Conservation (phyloP, 2,113 vertebrate genomes). For the Meriones unguiculatus region DNA sequence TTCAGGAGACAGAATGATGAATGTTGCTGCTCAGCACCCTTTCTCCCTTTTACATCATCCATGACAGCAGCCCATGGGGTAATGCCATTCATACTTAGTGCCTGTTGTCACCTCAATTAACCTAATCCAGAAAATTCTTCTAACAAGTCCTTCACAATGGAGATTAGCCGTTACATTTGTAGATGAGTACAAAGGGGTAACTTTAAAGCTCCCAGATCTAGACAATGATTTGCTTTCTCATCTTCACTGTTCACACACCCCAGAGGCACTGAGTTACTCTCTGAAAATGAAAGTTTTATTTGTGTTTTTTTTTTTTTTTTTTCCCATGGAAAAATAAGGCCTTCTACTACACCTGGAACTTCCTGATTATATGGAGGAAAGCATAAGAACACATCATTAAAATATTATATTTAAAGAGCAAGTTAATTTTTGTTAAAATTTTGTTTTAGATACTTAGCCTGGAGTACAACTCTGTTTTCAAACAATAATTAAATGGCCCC, state of each 20-base stretch:
- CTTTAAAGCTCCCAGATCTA: background rate
- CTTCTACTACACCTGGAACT: constrained; percentile 12
- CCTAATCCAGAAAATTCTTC: background rate
- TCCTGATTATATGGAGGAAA: constrained; percentile 48
- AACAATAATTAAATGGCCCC: constrained; percentile 60
- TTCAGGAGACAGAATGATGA: background rate
- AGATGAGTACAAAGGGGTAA: background rate
- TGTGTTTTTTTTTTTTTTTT: background rate
- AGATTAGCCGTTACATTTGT: background rate
- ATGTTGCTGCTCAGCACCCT: background rate
- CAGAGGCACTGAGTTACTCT: background rate
- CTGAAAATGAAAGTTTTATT: background rate
- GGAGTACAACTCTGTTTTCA: constrained; percentile 64
- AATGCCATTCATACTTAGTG: background rate
- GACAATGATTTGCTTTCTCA: background rate
- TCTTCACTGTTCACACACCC: background rate
- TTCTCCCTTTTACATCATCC: background rate
- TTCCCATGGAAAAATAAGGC: background rate
- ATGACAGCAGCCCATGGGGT: background rate
- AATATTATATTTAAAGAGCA: background rate
- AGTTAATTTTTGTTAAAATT: constrained; percentile 52
- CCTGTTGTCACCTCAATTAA: background rate
- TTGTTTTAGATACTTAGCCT: constrained; percentile 42
- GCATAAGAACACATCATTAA: constrained; percentile 48
- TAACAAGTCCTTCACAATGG: background rate